Base-by-base conservation (phyloP, 2,888 invertebrate species). In the Odontomyia ornata region DNA sequence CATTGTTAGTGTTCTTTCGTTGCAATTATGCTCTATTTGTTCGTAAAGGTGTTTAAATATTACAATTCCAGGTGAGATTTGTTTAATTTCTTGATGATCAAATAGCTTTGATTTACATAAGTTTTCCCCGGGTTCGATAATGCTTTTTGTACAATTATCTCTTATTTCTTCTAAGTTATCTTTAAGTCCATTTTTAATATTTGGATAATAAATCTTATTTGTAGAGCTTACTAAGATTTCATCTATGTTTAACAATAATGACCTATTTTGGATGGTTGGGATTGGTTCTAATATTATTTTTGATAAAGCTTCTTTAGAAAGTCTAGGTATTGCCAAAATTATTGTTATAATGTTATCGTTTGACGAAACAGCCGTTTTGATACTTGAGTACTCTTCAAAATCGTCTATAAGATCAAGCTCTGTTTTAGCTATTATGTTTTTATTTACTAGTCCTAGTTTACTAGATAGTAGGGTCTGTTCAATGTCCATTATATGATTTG, bases 391-490 rank as follows among this genome's bases (percentile, higher is more conserved):
- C 13, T 25, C 0, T 0, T 46, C 25, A n/a, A 69, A 69, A 4
- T 69, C 47, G 25, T 69, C 25, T 47, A 69, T 69, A 25, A 69
- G 23, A 15, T 69, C 69, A 1, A 69, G 47, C 46, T 69, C 69
- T 47, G 46, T 47, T 15, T 69, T 46, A 25, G 69, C 46, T 47
- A 69, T 5, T 23, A 25, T 69, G 69, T 69, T 13, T 2, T 69
- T 69, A 0, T 2, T 25, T 0, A 23, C 25, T 0, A 69, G 0
- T 1, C 69, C 69, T 9, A 69, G 0, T 69, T 23, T 47, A 13
- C 69, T 46, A 0, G 47, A 47, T 0, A 69, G 27, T 69, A 69
- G 21, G 11, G 25, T 69, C 43, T 69, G 47, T 27, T 46, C 69
- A 15, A 69, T 69, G 46, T 69, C 46, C 11, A 11, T 47, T 47